phyloP scores from a whole-genome alignment of 2,113 vertebrate species.

The Phrynosoma platyrhinos region DNA sequence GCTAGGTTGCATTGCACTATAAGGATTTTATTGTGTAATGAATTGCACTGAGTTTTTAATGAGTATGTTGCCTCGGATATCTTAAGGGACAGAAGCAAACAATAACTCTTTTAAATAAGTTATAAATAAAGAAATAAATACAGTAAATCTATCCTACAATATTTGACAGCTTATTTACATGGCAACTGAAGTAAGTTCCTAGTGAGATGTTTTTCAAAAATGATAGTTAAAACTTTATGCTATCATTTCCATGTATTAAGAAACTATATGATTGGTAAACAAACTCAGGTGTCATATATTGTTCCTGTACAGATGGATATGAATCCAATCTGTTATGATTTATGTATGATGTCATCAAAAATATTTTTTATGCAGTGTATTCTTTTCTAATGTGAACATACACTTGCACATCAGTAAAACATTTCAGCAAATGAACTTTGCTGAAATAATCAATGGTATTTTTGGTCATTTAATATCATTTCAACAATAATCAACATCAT shows the following conservation, averaged over 20 bases:
- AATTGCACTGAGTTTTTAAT: background rate
- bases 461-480: background rate
- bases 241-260: constrained; percentile 40
- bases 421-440: background rate
- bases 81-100: background rate
- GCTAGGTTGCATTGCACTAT: background rate
- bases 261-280: constrained; percentile 25
- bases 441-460: background rate
- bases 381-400: background rate
- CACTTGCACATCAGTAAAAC: background rate
- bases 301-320: constrained; percentile 12
- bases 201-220: background rate
- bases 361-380: background rate
- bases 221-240: background rate
- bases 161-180: background rate
- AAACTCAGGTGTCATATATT: constrained; percentile 26
- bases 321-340: constrained; percentile 23
- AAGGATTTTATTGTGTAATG: constrained; percentile 10
- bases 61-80: background rate
- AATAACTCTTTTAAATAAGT: constrained; percentile 4
- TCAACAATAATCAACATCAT: background rate
- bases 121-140: background rate
- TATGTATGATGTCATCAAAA: background rate
- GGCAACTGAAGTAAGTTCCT: background rate
- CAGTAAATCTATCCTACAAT: background rate